These are phyloP conservation scores for Gadopsis bispinosus DNA, from an alignment of 2,797 vertebrate species.

Conservation along the genomic window DNA sequence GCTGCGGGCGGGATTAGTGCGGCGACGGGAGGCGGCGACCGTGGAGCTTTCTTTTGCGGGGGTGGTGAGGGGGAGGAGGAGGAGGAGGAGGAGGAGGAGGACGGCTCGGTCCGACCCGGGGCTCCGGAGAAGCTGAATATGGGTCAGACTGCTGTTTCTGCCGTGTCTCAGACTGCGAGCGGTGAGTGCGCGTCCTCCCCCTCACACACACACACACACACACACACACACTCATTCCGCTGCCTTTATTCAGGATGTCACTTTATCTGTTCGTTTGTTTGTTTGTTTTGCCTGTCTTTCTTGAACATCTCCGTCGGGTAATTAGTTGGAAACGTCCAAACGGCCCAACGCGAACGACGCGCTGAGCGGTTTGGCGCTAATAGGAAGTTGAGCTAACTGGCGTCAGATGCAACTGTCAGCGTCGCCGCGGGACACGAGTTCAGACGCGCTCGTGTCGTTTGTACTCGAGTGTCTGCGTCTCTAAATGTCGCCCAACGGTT, in stretches of 20 bases:
- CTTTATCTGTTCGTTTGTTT: too few species aligned
- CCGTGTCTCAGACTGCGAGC: constrained; percentile 74
- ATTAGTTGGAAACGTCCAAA: neutral
- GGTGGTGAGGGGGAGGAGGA: too few species aligned
- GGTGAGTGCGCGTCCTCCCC: constrained; percentile 80
- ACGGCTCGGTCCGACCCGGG: constrained; percentile 53
- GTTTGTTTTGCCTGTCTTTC: constrained; percentile 3
- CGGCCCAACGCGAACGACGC: neutral
- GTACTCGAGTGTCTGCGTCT: constrained; percentile 2
- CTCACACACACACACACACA: too few species aligned
- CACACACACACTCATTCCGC: constrained; percentile 60
- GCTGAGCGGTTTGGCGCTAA: neutral
- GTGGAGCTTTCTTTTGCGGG: constrained; percentile 1
- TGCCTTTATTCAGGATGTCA: constrained; percentile 73
- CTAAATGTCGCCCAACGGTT: constrained; percentile 37
- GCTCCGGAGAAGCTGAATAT: constrained; percentile 67
- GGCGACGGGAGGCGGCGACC: constrained; percentile 54
- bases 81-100: too few species aligned
- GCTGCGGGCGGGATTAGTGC: constrained; percentile 42
- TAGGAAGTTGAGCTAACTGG: constrained; percentile 12
- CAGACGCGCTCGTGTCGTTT: neutral
- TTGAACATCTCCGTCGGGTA: neutral
- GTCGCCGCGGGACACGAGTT: too few species aligned
- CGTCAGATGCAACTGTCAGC: too few species aligned
- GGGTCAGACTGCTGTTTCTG: constrained; percentile 81